These are phyloP conservation scores for Dryoscopus gambensis DNA, from an alignment of 2,113 vertebrate genomes.

Conservation along the genomic window DNA sequence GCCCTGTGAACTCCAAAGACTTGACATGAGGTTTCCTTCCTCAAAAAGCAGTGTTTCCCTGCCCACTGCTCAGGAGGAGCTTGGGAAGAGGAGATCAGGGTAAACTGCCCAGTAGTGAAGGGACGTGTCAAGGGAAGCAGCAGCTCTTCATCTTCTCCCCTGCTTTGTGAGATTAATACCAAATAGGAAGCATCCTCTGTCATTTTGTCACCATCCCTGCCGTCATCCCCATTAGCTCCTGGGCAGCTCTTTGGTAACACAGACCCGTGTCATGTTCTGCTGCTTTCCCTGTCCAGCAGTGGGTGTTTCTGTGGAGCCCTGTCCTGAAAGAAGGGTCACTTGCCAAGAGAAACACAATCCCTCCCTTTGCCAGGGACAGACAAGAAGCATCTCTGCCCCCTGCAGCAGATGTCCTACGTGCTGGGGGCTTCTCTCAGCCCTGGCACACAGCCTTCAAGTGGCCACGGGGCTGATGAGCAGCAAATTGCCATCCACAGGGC, in stretches of 20 bases:
- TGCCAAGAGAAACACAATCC: not conserved
- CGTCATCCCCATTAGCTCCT: not conserved
- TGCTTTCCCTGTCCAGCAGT: not conserved
- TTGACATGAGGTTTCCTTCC: not conserved
- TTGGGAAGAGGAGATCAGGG: not conserved
- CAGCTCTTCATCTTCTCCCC: not conserved
- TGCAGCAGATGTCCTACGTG: fast-evolving
- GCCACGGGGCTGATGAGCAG: not conserved
- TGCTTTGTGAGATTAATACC: not conserved
- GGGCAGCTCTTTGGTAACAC: not conserved
- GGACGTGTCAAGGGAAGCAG: not conserved
- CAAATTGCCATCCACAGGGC: not conserved
- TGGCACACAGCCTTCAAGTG: not conserved
- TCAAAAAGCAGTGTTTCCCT: not conserved
- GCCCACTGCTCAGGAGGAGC: not conserved
- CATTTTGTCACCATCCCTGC: not conserved
- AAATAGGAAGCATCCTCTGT: not conserved
- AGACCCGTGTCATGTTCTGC: not conserved
- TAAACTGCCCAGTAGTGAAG: not conserved
- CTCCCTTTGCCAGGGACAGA: not conserved
- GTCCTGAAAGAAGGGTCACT: not conserved
- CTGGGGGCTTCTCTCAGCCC: not conserved
- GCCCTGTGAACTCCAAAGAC: not conserved
- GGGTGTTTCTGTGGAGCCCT: not conserved
- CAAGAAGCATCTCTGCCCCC: not conserved